A percentile compares a stretch with the other conserved stretches of the same genome.
Conservation (phyloP, 2,888 invertebrate species). For the Ligdia adustata region DNA sequence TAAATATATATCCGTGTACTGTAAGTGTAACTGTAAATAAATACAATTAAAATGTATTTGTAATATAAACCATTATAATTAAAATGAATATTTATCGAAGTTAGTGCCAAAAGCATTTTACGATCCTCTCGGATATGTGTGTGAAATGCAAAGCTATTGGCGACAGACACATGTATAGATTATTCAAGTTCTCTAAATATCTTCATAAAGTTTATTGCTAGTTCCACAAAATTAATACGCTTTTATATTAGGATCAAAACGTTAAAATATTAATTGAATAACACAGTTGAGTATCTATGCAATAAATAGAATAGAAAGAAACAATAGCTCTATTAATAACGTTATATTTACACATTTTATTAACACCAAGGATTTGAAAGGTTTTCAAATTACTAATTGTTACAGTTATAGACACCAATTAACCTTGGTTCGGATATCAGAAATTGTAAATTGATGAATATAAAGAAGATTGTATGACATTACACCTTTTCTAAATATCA, state of each 20-base stretch:
- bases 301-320: constrained; percentile 32
- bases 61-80: constrained; percentile 54
- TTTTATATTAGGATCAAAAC: constrained; percentile 63
- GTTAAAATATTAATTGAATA: constrained; percentile 33
- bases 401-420: constrained; percentile 19
- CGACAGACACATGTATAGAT: constrained; percentile 37
- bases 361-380: constrained; percentile 27
- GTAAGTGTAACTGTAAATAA: constrained; percentile 76
- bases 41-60: constrained; percentile 69
- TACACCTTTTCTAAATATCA: constrained; percentile 37
- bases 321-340: constrained; percentile 34
- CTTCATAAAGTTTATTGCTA: constrained; percentile 50
- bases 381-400: constrained; percentile 7
- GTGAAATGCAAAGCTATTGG: constrained; percentile 42
- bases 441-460: constrained; percentile 40
- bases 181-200: constrained; percentile 33
- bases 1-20: constrained; percentile 55
- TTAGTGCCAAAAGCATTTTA: constrained; percentile 82
- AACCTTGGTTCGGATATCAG: constrained; percentile 22
- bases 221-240: constrained; percentile 61
- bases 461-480: constrained; percentile 33
- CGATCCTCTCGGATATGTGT: constrained; percentile 57
- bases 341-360: constrained; percentile 42
- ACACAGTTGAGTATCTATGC: constrained; percentile 19
- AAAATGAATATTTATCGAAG: constrained; percentile 70